Evolutionary conservation across 2,113 vertebrate species (phyloP).

Genomic region (Hipposideros armiger): DNA sequence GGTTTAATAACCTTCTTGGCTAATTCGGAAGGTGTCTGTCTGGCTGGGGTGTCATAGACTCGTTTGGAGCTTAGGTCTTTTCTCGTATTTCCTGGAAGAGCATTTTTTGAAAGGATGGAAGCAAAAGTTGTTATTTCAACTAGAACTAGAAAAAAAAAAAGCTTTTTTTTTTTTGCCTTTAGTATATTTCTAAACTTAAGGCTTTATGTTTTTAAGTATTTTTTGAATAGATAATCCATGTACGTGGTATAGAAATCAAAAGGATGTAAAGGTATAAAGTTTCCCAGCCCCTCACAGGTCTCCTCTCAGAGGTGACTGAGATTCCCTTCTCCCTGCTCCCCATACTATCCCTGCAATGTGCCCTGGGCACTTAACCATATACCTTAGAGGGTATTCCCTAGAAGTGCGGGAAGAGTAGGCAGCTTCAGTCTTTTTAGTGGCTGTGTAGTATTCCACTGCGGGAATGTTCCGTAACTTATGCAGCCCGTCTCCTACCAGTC

Average conservation of each 20-base stretch:
- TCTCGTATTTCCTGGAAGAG: background rate
- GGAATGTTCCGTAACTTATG: too few relatives aligned
- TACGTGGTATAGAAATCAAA: background rate
- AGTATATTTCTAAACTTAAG: background rate
- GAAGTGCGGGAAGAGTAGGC: too few relatives aligned
- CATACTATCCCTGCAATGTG: background rate
- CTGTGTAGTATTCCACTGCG: background rate
- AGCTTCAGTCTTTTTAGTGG: background rate
- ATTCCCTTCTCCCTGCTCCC: background rate
- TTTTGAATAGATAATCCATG: background rate
- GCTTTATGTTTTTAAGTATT: background rate
- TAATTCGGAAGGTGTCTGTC: background rate
- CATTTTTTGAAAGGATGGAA: conserved; percentile 1
- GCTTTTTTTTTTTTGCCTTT: background rate
- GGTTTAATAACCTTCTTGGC: background rate
- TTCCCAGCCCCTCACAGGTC: background rate
- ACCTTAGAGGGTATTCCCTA: background rate
- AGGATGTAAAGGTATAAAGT: background rate
- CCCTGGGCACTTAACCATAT: background rate
- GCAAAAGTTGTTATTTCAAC: background rate
- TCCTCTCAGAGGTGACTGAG: background rate
- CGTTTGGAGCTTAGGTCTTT: background rate
- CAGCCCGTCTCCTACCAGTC: background rate
- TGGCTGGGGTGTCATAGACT: background rate
- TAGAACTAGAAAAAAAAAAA: background rate